phyloP scores from a whole-genome alignment of 2,888 invertebrate genomes.

The Eulithis prunata region DNA sequence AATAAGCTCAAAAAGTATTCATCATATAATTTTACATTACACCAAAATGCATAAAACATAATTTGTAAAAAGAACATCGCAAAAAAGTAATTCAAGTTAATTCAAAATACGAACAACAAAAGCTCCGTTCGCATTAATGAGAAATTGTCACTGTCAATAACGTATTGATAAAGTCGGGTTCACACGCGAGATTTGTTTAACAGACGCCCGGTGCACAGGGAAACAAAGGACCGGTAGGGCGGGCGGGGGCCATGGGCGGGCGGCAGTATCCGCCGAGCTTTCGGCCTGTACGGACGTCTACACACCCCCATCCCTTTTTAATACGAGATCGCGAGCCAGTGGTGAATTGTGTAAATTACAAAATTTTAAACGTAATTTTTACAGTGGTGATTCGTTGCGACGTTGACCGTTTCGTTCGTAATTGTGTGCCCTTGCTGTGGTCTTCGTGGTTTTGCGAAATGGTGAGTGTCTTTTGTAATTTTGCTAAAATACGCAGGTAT shows the following conservation, averaged over 20 bases:
- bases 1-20: too few species aligned
- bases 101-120: constrained; percentile 7
- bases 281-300: constrained; percentile 59
- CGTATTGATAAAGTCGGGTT: constrained; percentile 55
- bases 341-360: constrained; percentile 55
- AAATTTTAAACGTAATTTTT: constrained; percentile 16
- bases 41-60: too few species aligned
- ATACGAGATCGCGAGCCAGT: constrained; percentile 46
- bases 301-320: constrained; percentile 37
- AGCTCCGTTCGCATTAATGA: constrained; percentile 19
- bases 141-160: constrained; percentile 34
- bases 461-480: constrained; percentile 51
- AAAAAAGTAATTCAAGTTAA: neutral
- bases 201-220: constrained; percentile 65
- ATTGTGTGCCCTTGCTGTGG: constrained; percentile 42
- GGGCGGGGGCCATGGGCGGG: constrained; percentile 72
- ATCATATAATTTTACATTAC: too few species aligned
- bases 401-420: constrained; percentile 48
- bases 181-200: constrained; percentile 72
- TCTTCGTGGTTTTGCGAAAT: constrained; percentile 50
- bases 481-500: constrained; percentile 30
- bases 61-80: neutral
- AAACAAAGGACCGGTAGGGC: constrained; percentile 80
- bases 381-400: constrained; percentile 44
- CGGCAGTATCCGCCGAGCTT: constrained; percentile 69